These are phyloP conservation scores for Grammomys dolichurus DNA, from an alignment of 2,113 vertebrate species.

Conservation along the genomic window DNA sequence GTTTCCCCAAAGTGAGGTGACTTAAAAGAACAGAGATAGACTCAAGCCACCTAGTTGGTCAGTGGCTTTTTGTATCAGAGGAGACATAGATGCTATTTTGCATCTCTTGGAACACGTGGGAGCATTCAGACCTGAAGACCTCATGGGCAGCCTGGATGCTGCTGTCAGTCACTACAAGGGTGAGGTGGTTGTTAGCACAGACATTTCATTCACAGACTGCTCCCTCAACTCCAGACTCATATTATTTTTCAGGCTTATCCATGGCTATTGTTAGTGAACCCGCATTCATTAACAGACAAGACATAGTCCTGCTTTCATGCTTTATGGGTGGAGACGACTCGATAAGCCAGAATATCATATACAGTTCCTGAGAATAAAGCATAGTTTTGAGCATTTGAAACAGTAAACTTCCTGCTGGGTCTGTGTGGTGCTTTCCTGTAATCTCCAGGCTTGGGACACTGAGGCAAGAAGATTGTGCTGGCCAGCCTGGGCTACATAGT, in stretches of 20 bases:
- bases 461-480: neutral
- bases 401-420: neutral
- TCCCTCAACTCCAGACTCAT: neutral
- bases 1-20: neutral
- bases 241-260: neutral
- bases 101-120: neutral
- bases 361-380: neutral
- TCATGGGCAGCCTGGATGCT: neutral
- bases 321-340: neutral
- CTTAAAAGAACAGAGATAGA: neutral
- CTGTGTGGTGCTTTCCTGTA: neutral
- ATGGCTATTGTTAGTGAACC: neutral
- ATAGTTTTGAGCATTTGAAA: neutral
- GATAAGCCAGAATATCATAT: neutral
- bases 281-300: neutral
- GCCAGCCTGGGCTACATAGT: neutral
- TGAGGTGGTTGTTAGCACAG: neutral
- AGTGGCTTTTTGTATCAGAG: neutral
- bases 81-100: neutral
- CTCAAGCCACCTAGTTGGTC: neutral
- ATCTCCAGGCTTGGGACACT: neutral
- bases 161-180: neutral
- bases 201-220: neutral
- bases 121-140: neutral
- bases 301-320: neutral